Evolutionary conservation across 2,888 invertebrate genomes (phyloP).

Genomic region (Sinotaia quadrata): DNA sequence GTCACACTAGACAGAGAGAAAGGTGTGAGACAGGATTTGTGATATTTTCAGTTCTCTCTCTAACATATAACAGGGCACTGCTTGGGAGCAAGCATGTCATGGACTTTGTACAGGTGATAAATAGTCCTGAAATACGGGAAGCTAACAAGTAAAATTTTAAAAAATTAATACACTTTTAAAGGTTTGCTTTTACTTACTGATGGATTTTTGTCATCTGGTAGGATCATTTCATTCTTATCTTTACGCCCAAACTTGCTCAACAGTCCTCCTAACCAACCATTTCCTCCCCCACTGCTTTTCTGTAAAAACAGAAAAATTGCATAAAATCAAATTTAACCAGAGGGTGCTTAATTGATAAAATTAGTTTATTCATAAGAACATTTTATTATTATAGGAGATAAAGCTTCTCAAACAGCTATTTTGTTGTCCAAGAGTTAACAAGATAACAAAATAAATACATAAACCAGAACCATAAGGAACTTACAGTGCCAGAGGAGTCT

Average conservation of each 20-base stretch:
- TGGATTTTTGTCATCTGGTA: slow-evolving; percentile 95
- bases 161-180: neutral
- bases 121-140: neutral
- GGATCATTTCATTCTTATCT: slow-evolving; percentile 94
- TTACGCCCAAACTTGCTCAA: slow-evolving; percentile 87
- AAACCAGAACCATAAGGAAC: neutral
- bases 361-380: too few relatives aligned
- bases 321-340: too few relatives aligned
- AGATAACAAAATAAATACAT: neutral
- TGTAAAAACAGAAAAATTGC: too few relatives aligned
- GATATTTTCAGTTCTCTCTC: neutral
- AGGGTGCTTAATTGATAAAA: too few relatives aligned
- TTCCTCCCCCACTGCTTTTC: slow-evolving; percentile 38
- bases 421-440: too few relatives aligned
- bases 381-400: neutral
- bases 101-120: too few relatives aligned
- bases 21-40: neutral
- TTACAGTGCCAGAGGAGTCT: neutral
- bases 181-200: slow-evolving; percentile 76
- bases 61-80: too few relatives aligned
- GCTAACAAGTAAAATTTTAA: neutral
- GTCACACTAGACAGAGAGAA: neutral
- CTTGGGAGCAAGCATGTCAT: too few relatives aligned
- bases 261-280: slow-evolving; percentile 88
- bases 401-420: too few relatives aligned